Evolutionary conservation across 2,113 vertebrate genomes (phyloP), one percentile per base, ranked within the genome.

Genomic region (Scopus umbretta): DNA sequence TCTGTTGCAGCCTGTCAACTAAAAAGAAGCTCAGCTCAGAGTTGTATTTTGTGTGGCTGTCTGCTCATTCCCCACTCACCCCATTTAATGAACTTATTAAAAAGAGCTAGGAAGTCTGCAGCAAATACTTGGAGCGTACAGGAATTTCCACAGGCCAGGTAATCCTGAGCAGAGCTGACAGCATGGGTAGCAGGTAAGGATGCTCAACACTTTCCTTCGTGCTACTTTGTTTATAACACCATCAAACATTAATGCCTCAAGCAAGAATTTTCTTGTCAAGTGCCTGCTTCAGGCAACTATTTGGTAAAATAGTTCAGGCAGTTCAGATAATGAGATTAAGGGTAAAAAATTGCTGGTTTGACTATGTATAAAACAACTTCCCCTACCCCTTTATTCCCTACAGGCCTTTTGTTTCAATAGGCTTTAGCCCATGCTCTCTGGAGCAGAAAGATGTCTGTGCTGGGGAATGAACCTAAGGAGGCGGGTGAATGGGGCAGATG

Each of bases 251-350:
- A 67, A 36, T 5, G 38, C 59, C 50, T 92, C 6, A 3, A 91
- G 89, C 61, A 91, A 86, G 26, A 81, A 79, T 80, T 53, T 87
- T 74, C 73, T 92, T 61, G 49, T 61, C 30, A 81, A 87, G 70
- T 12, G 25, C 11, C 29, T 81, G 80, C 65, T 94, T 82, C 62
- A 72, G 80, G 78, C 45, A 94, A 58, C 23, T 76, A 21, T 80
- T 45, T 34, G 52, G 47, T 56, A 75, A 91, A 89, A 85, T 50
- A 62, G 4, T 81, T 83, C 79, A 58, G 67, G 42, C 30, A 49
- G 32, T 45, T 86, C 72, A 87, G 43, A 23, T 29, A 88, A 89
- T 38, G 47, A 61, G 55, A 81, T 55, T 27, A 74, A 26, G 8
- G 4, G 7, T 29, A 8, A 7, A 9, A 79, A 59, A 43, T 1